Percentiles rank a stretch among this genome's conserved stretches.
These are phyloP conservation scores for Actinopyga echinites DNA, from an alignment of 53 echinoderm and acorn worm species.

Conservation along the genomic window DNA sequence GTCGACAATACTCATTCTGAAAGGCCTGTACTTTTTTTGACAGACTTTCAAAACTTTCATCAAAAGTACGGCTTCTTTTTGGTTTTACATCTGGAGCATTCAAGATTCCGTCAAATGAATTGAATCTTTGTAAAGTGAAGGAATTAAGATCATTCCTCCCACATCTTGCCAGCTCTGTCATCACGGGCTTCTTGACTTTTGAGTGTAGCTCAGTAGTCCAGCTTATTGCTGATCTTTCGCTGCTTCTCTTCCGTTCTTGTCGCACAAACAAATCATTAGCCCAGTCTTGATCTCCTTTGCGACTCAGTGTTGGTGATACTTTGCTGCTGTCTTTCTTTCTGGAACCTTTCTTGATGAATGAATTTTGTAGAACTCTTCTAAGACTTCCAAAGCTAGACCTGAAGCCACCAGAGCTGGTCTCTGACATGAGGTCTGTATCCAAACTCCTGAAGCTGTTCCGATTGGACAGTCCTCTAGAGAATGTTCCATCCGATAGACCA, in stretches of 20 bases:
- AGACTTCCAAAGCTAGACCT: constrained; percentile 30
- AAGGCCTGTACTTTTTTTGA: constrained; percentile 4
- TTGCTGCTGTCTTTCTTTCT: neutral
- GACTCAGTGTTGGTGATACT: neutral
- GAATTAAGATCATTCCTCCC: neutral
- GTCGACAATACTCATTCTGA: neutral
- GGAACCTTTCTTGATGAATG: neutral
- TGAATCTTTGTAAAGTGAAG: neutral
- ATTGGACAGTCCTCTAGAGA: neutral
- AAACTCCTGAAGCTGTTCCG: constrained; percentile 15
- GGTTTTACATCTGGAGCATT: neutral
- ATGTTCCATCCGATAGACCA: constrained; percentile 45
- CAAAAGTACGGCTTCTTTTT: neutral
- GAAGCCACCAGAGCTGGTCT: neutral
- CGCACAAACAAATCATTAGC: neutral
- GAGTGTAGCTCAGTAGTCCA: neutral
- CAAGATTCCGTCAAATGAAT: constrained; percentile 7
- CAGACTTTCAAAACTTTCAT: constrained; percentile 20
- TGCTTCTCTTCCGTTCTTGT: constrained; percentile 12
- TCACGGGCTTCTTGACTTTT: neutral
- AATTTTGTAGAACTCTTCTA: neutral
- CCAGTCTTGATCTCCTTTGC: neutral
- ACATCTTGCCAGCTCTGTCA: neutral
- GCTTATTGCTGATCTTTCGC: neutral
- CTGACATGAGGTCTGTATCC: neutral